Evolutionary conservation across 2,888 invertebrate genomes (phyloP).

Genomic region (Pseudanteris insignis): DNA sequence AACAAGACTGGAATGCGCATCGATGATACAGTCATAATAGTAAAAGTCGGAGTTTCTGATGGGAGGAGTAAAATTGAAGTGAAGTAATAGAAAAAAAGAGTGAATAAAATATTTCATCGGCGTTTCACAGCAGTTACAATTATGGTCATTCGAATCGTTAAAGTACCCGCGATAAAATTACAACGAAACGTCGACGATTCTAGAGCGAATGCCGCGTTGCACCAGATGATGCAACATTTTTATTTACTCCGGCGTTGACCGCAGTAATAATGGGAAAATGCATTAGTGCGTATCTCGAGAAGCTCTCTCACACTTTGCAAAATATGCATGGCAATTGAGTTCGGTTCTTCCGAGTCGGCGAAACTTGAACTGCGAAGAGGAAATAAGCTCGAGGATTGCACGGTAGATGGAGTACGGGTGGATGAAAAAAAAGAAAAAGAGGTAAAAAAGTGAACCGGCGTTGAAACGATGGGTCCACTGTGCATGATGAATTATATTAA

Average conservation of each 20-base stretch:
- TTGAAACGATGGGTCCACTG: constrained; percentile 26
- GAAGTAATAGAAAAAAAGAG: too few species aligned
- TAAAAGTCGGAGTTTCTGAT: too few species aligned
- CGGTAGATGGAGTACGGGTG: too few species aligned
- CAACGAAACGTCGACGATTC: constrained; percentile 6
- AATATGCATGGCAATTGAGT: constrained; percentile 28
- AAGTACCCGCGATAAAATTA: constrained; percentile 13
- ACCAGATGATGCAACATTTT: constrained; percentile 16
- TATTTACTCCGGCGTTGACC: constrained; percentile 33
- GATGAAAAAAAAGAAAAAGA: not conserved
- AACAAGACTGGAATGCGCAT: too few species aligned
- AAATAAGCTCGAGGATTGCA: constrained; percentile 18
- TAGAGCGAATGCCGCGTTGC: too few species aligned
- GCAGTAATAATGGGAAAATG: constrained; percentile 49
- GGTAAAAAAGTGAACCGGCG: not conserved
- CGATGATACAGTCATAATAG: too few species aligned
- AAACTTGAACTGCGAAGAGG: constrained; percentile 20
- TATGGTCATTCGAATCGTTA: constrained; percentile 7
- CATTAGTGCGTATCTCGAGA: constrained; percentile 56
- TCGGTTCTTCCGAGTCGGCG: constrained; percentile 7
- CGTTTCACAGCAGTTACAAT: constrained; percentile 13
- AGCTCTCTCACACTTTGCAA: constrained; percentile 46
- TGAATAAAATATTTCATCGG: constrained; percentile 2
- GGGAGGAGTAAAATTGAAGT: too few species aligned
- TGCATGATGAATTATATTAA: constrained; percentile 40